A percentile compares a stretch with the other conserved stretches of the same genome.
phyloP scores from a whole-genome alignment of 1,140 invertebrate genomes.

The Scaptomyza montana region DNA sequence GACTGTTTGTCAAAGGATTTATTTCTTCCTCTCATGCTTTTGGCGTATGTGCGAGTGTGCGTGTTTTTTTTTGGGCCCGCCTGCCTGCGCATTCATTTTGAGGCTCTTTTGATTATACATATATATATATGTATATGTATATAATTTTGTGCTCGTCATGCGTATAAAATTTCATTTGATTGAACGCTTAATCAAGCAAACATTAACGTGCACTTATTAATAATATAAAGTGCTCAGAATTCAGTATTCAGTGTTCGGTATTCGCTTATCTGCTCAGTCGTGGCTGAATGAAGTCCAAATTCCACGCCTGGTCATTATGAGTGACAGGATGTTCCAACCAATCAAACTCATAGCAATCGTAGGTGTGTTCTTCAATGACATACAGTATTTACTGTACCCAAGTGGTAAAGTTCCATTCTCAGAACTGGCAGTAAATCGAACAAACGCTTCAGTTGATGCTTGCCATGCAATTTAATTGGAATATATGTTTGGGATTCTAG shows the following conservation, averaged over 20 bases:
- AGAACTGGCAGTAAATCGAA: slow-evolving; percentile 7
- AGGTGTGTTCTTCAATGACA: slow-evolving; percentile 9
- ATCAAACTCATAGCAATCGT: background rate
- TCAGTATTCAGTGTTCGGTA: slow-evolving; percentile 5
- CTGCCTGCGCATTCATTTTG: slow-evolving; percentile 42
- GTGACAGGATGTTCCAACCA: slow-evolving; percentile 7
- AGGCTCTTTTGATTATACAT: slow-evolving; percentile 27
- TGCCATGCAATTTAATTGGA: background rate
- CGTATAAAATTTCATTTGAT: slow-evolving; percentile 82
- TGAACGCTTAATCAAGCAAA: slow-evolving; percentile 81
- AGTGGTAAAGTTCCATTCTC: background rate
- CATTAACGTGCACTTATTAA: slow-evolving; percentile 80
- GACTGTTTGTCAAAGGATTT: slow-evolving; percentile 41
- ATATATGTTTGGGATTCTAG: background rate
- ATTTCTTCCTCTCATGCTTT: slow-evolving; percentile 7
- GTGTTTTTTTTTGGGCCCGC: slow-evolving; percentile 5
- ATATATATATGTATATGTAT: background rate
- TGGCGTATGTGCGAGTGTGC: background rate
- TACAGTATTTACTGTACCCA: background rate
- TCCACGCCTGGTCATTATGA: slow-evolving; percentile 32
- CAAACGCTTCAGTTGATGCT: slow-evolving; percentile 1
- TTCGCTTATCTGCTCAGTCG: slow-evolving; percentile 76
- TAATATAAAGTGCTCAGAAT: slow-evolving; percentile 70
- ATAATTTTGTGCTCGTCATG: slow-evolving; percentile 57
- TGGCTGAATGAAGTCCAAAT: slow-evolving; percentile 64